Evolutionary conservation across 2,797 vertebrate genomes (phyloP).

Genomic region (Chelon labrosus): DNA sequence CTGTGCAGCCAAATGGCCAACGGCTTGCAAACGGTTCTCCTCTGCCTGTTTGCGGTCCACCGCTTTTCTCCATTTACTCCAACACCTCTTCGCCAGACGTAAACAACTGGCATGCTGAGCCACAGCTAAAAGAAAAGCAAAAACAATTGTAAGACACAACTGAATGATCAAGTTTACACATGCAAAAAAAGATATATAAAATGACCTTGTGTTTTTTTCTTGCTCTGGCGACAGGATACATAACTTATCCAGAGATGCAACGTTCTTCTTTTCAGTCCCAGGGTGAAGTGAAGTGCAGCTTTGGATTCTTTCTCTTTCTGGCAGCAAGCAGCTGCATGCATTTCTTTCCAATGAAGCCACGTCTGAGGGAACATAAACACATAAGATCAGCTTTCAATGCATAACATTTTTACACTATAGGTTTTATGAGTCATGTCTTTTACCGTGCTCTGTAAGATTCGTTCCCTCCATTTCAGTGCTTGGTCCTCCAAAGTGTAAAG

Average conservation of each 20-base stretch:
- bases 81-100: slow-evolving; percentile 68
- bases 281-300: slow-evolving; percentile 76
- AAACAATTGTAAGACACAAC: not conserved
- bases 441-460: slow-evolving; percentile 84
- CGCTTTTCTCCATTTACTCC: slow-evolving; percentile 81
- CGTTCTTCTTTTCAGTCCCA: slow-evolving; percentile 70
- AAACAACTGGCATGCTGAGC: slow-evolving; percentile 63
- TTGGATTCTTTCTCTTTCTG: slow-evolving; percentile 76
- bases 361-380: slow-evolving; percentile 74
- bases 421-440: slow-evolving; percentile 33
- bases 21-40: slow-evolving; percentile 52
- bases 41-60: slow-evolving; percentile 73
- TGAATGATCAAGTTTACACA: not conserved
- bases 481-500: slow-evolving; percentile 60
- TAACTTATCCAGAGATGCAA: slow-evolving; percentile 83
- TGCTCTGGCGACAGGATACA: slow-evolving; percentile 70
- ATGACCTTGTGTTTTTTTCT: slow-evolving; percentile 78
- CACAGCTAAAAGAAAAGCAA: slow-evolving; percentile 73
- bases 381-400: not conserved
- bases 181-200: not conserved
- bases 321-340: slow-evolving; percentile 60
- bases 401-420: not conserved
- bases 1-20: slow-evolving; percentile 70
- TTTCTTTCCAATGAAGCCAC: slow-evolving; percentile 88
- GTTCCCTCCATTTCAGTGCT: slow-evolving; percentile 78